A percentile compares a stretch with the other conserved stretches of the same genome.
Conservation (phyloP, 2,888 invertebrate genomes). For the Cylindroiulus punctatus region DNA sequence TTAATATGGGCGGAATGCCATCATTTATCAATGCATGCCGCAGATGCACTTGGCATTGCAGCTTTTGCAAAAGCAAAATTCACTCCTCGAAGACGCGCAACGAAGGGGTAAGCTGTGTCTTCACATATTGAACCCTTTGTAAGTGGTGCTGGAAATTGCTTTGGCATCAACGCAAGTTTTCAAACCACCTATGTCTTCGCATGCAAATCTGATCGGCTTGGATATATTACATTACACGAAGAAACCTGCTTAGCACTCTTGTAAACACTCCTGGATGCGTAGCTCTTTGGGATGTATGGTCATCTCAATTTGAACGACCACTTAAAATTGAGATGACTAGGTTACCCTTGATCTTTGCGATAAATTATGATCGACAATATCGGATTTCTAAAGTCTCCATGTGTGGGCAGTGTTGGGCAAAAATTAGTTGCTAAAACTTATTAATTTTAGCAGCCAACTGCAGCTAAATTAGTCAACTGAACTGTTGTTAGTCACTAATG, state of each 20-base stretch:
- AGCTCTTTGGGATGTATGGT: neutral
- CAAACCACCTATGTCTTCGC: neutral
- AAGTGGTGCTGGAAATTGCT: neutral
- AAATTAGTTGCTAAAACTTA: no score
- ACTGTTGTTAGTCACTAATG: no score
- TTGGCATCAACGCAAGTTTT: neutral
- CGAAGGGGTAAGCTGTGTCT: neutral
- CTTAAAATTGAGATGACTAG: no score
- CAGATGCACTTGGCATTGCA: conserved; percentile 24
- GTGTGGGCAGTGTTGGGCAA: no score
- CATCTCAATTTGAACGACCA: neutral
- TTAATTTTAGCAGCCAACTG: no score
- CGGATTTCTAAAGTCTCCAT: no score
- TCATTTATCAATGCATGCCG: conserved; percentile 31
- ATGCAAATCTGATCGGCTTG: neutral
- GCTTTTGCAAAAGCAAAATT: neutral
- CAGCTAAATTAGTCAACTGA: no score
- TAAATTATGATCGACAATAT: no score
- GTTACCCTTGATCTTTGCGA: no score
- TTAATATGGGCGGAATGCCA: conserved; percentile 42
- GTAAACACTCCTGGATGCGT: neutral
- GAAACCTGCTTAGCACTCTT: conserved; percentile 5
- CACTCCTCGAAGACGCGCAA: neutral
- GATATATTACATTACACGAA: neutral
- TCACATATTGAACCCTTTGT: neutral